These are phyloP conservation scores for Ciconia maguari DNA, from an alignment of 2,113 vertebrate species.

Conservation along the genomic window DNA sequence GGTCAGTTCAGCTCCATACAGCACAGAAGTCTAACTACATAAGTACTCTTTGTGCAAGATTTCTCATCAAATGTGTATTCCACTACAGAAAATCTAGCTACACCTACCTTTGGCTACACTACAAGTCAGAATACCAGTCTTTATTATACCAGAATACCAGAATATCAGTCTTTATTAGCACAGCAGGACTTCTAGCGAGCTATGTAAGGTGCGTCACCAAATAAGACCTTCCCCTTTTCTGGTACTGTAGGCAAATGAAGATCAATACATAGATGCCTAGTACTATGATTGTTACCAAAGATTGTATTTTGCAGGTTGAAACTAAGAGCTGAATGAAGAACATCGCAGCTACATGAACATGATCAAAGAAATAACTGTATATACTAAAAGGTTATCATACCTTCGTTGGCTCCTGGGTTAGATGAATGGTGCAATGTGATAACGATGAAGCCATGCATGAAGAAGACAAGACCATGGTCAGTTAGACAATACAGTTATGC, in stretches of 20 bases:
- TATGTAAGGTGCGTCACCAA: neutral
- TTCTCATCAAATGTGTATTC: neutral
- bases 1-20: neutral
- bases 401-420: slow-evolving; percentile 78
- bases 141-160: neutral
- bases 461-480: slow-evolving; percentile 67
- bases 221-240: neutral
- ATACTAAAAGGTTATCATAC: slow-evolving; percentile 62
- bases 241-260: neutral
- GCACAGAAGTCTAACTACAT: neutral
- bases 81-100: neutral
- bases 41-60: neutral
- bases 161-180: neutral
- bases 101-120: neutral
- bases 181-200: neutral
- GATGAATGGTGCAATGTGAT: slow-evolving; percentile 62
- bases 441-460: slow-evolving; percentile 78
- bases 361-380: neutral
- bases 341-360: neutral
- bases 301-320: neutral
- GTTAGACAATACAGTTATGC: slow-evolving; percentile 38
- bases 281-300: neutral
- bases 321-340: neutral
- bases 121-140: neutral
- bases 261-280: neutral